A percentile compares a stretch with the other conserved stretches of the same genome.
These are phyloP conservation scores for Macquaria australasica DNA, from an alignment of 2,113 vertebrate genomes.

Conservation along the genomic window DNA sequence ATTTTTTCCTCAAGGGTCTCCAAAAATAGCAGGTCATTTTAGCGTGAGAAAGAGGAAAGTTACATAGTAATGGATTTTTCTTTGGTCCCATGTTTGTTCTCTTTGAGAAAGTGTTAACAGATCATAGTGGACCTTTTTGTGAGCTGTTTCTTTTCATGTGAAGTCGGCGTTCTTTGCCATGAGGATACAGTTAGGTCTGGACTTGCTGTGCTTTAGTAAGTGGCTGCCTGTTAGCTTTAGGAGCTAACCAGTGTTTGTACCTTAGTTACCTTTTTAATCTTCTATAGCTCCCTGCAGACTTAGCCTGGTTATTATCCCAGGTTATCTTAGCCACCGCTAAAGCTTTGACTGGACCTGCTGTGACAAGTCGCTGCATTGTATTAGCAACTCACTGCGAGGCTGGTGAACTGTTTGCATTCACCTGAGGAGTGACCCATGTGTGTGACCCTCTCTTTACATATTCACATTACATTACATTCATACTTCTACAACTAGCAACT, in stretches of 20 bases:
- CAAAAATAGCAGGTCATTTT: conserved; percentile 58
- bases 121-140: conserved; percentile 33
- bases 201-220: conserved; percentile 25
- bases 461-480: neutral
- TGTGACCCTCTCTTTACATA: neutral
- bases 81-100: conserved; percentile 31
- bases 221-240: conserved; percentile 27
- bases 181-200: conserved; percentile 35
- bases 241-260: conserved; percentile 47
- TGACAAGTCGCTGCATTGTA: conserved; percentile 64
- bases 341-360: conserved; percentile 60
- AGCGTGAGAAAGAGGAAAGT: conserved; percentile 59
- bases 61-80: conserved; percentile 25
- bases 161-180: conserved; percentile 17
- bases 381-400: conserved; percentile 42
- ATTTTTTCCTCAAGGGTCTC: conserved; percentile 21
- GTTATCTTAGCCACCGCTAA: conserved; percentile 54
- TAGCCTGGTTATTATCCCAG: conserved; percentile 61
- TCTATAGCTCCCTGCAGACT: conserved; percentile 35
- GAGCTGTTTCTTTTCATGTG: conserved; percentile 54
- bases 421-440: conserved; percentile 5
- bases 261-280: conserved; percentile 55
- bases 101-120: conserved; percentile 35
- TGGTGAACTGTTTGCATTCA: conserved; percentile 47
- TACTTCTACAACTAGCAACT: neutral